These are phyloP conservation scores for Philonicus albiceps DNA, from an alignment of 2,888 invertebrate genomes.

Conservation along the genomic window DNA sequence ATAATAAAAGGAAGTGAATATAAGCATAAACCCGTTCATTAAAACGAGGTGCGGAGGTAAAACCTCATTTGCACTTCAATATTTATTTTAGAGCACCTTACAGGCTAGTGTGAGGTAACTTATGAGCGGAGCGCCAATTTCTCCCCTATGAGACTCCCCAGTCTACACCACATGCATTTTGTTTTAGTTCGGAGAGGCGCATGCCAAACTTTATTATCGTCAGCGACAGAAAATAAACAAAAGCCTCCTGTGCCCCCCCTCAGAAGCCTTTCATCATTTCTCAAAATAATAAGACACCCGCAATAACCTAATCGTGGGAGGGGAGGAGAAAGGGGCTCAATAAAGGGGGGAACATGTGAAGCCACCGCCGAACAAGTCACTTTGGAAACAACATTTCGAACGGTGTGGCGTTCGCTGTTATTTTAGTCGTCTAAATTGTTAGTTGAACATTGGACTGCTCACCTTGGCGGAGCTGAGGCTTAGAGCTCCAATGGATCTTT, in stretches of 20 bases:
- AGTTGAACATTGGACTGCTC: not conserved
- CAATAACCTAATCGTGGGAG: not conserved
- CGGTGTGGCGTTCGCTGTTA: not conserved
- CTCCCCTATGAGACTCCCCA: not conserved
- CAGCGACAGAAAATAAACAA: constrained; percentile 27
- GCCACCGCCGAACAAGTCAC: not conserved
- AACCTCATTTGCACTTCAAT: not conserved
- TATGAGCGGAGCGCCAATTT: not conserved
- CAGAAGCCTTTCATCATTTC: constrained; percentile 25
- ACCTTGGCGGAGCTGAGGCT: not conserved
- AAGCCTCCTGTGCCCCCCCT: not conserved
- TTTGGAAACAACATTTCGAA: not conserved
- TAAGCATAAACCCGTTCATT: not conserved
- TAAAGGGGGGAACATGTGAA: not conserved
- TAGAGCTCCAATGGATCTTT: not conserved
- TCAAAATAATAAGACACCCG: constrained; percentile 12
- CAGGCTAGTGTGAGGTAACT: not conserved
- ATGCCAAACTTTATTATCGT: constrained; percentile 8
- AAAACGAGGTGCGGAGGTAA: not conserved
- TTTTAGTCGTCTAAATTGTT: not conserved
- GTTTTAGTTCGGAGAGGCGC: not conserved
- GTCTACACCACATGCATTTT: not conserved
- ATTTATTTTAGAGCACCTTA: not conserved
- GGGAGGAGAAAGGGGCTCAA: not conserved
- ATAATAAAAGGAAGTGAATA: not conserved